A percentile compares a stretch with the other conserved stretches of the same genome.
Conservation (phyloP, 35 echinoderm and acorn worm species). For the Acanthaster planci region DNA sequence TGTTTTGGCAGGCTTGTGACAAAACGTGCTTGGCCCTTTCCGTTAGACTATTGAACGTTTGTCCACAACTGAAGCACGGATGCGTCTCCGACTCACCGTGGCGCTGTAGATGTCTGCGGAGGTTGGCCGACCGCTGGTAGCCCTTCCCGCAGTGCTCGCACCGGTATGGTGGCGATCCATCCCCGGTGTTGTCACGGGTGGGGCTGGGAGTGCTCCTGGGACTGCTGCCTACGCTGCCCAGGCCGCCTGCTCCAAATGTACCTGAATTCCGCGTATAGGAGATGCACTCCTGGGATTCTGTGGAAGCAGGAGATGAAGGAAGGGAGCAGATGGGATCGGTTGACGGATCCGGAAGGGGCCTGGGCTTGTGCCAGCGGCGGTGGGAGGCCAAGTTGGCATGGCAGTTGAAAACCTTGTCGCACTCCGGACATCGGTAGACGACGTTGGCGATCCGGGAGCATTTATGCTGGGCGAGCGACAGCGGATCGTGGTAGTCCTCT, state of each 20-base stretch:
- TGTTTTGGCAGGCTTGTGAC: slow-evolving; percentile 32
- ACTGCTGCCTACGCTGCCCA: slow-evolving; percentile 39
- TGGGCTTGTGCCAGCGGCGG: slow-evolving; percentile 95
- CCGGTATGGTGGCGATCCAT: slow-evolving; percentile 52
- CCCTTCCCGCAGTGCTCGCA: slow-evolving; percentile 85
- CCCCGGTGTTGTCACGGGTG: slow-evolving; percentile 19
- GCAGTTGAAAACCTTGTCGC: slow-evolving; percentile 96
- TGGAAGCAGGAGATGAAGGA: not conserved
- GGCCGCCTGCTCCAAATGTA: too few species aligned
- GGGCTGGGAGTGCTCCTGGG: slow-evolving; percentile 50
- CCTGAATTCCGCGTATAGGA: too few species aligned
- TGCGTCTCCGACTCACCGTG: slow-evolving; percentile 64
- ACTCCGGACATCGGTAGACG: slow-evolving; percentile 84
- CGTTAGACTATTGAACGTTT: slow-evolving; percentile 77
- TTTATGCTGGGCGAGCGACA: slow-evolving; percentile 88
- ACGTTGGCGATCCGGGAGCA: slow-evolving; percentile 93
- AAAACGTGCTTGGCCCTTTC: slow-evolving; percentile 80
- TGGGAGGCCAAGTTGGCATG: slow-evolving; percentile 91
- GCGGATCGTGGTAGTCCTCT: slow-evolving; percentile 72
- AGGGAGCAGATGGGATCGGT: slow-evolving; percentile 32
- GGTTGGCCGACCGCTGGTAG: slow-evolving; percentile 77
- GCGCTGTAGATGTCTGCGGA: slow-evolving; percentile 78
- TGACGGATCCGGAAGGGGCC: slow-evolving; percentile 11
- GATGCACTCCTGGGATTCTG: not conserved
- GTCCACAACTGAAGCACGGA: slow-evolving; percentile 82